Evolutionary conservation across 2,888 invertebrate genomes (phyloP).

Genomic region (Zonitis immaculata): DNA sequence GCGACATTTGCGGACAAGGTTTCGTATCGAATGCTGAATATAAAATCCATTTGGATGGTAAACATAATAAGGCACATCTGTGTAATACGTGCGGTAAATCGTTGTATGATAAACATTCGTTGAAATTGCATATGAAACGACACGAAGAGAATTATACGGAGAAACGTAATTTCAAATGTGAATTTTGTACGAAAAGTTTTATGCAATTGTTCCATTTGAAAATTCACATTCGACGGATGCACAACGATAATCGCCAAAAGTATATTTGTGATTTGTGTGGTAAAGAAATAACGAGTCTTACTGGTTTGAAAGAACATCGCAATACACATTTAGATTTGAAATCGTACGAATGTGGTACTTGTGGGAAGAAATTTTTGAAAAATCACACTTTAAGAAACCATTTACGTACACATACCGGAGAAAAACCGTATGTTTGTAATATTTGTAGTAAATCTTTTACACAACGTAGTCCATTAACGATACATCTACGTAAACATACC

Average conservation of each 20-base stretch:
- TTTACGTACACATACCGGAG: slow-evolving; percentile 32
- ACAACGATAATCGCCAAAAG: neutral
- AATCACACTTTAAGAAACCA: slow-evolving; percentile 31
- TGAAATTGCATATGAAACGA: neutral
- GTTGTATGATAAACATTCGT: slow-evolving; percentile 7
- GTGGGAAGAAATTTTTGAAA: slow-evolving; percentile 47
- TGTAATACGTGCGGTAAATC: neutral
- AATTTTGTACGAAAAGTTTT: slow-evolving; percentile 1
- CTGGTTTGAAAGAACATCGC: slow-evolving; percentile 36
- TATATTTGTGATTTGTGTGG: slow-evolving; percentile 33
- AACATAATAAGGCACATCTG: neutral
- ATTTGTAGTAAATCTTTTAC: slow-evolving; percentile 48
- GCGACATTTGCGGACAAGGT: slow-evolving; percentile 3
- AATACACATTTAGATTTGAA: slow-evolving; percentile 41
- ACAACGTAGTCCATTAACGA: slow-evolving; percentile 52
- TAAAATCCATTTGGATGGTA: neutral
- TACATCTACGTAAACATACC: slow-evolving; percentile 31
- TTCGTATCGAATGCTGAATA: slow-evolving; percentile 22
- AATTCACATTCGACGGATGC: slow-evolving; percentile 15
- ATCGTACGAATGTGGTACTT: slow-evolving; percentile 48
- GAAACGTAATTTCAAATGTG: neutral
- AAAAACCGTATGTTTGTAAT: slow-evolving; percentile 50
- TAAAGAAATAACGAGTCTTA: slow-evolving; percentile 34
- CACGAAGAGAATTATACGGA: neutral
- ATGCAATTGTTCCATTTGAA: neutral